These are phyloP conservation scores for Poeciliopsis retropinna DNA, from an alignment of 2,113 vertebrate species.

Conservation along the genomic window DNA sequence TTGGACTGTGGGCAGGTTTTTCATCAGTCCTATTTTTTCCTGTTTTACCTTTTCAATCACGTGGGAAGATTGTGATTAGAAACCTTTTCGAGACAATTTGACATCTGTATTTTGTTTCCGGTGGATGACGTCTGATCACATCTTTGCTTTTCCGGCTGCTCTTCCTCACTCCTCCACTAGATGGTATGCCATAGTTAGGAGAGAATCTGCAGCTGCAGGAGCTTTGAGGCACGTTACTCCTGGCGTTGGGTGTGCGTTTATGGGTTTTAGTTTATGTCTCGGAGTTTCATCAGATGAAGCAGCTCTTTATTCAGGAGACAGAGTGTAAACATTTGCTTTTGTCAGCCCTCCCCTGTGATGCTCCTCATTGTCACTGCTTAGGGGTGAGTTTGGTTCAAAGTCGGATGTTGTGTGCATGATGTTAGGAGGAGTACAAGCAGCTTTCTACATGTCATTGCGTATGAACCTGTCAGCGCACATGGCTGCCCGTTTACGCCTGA, in stretches of 20 bases:
- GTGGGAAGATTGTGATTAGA: background rate
- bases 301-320: slow-evolving; percentile 32
- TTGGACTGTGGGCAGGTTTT: background rate
- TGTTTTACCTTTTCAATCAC: background rate
- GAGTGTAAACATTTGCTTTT: slow-evolving; percentile 55
- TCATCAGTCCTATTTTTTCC: background rate
- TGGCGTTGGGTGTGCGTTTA: background rate
- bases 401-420: slow-evolving; percentile 2
- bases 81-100: slow-evolving; percentile 5
- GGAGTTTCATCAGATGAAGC: slow-evolving; percentile 54
- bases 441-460: slow-evolving; percentile 8
- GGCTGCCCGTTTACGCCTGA: slow-evolving; percentile 30
- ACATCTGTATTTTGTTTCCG: background rate
- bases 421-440: background rate
- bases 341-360: slow-evolving; percentile 31
- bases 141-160: slow-evolving; percentile 26
- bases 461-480: slow-evolving; percentile 10
- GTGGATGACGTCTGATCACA: slow-evolving; percentile 2
- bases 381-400: slow-evolving; percentile 35
- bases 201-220: slow-evolving; percentile 23
- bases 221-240: background rate
- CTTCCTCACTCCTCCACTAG: slow-evolving; percentile 75
- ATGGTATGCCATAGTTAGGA: slow-evolving; percentile 73
- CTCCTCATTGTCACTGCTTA: slow-evolving; percentile 30
- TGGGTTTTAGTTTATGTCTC: slow-evolving; percentile 20